Evolutionary conservation across 2,888 invertebrate species (phyloP).

Genomic region (Rotaria socialis): DNA sequence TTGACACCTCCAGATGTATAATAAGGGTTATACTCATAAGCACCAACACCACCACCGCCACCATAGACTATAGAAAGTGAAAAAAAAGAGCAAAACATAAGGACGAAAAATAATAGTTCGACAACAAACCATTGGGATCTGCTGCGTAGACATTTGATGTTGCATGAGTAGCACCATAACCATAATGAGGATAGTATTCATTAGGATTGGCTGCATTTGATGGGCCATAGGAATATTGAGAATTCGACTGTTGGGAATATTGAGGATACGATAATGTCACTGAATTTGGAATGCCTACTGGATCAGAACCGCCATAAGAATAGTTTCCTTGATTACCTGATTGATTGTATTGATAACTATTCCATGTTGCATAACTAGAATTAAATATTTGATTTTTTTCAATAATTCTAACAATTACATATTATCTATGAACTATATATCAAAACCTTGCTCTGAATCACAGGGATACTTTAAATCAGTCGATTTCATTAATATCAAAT

Average conservation of each 20-base stretch:
- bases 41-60: background rate
- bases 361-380: background rate
- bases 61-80: background rate
- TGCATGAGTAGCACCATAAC: slow-evolving; percentile 11
- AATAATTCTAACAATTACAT: too few relatives aligned
- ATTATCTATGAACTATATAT: too few relatives aligned
- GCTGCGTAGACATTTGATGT: background rate
- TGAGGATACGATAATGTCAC: background rate
- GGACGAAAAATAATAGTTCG: too few relatives aligned
- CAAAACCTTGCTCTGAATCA: too few relatives aligned
- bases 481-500: too few relatives aligned
- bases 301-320: background rate
- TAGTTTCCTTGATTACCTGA: background rate
- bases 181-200: slow-evolving; percentile 28
- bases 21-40: background rate
- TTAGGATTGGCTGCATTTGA: background rate
- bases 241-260: slow-evolving; percentile 14
- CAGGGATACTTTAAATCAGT: too few relatives aligned
- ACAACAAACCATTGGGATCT: background rate
- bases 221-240: background rate
- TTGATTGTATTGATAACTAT: background rate
- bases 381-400: too few relatives aligned
- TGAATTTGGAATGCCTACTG: background rate
- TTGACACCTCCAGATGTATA: background rate
- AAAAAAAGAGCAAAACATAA: too few relatives aligned